Evolutionary conservation across 2,797 vertebrate species (phyloP), one percentile per base, ranked within the genome.

Genomic region (Cryptoprocta ferox): DNA sequence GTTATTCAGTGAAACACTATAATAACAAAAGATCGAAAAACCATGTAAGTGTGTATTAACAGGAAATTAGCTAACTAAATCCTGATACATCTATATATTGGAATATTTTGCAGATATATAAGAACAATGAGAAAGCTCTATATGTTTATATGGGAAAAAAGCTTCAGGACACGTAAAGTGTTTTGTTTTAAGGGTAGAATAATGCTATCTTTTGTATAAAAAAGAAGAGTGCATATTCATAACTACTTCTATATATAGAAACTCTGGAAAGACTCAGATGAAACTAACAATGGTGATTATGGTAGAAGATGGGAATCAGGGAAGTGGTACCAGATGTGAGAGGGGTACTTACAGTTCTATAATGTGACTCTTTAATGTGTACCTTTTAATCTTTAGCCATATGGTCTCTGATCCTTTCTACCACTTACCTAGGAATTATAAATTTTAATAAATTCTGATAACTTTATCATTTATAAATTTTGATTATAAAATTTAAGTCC

Each of bases 51-150:
- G 50, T 76, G 37, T 75, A 73, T 48, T 90, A 66, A 66, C 11
- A 88, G 19, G 3, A 16, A 93, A 87, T 76, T 81, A 48, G 26
- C 24, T 66, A 89, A 56, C 48, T 79, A 84, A 79, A 92, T 92
- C 53, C 73, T 26, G 28, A 19, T 85, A 35, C 39, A 68, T 73
- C 48, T 91, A 89, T 59, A 73, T 80, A 35, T 37, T 86, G 39
- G 82, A 93, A 86, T 81, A 70, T 61, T 86, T 85, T 68, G 4
- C 59, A 81, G 32, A 75, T 75, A 71, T 16, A 39, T n/a, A 68
- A 89, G 93, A 94, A 65, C 32, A 83, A 42, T 81, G 35, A 95
- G 50, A 63, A 89, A 86, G 19, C 35, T 71, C n/a, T 90, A 28
- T 90, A 28, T 42, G 59, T 24, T 68, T 13, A 63, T 63, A 68